Evolutionary conservation across 2,113 vertebrate species (phyloP).

Genomic region (Collichthys lucidus): DNA sequence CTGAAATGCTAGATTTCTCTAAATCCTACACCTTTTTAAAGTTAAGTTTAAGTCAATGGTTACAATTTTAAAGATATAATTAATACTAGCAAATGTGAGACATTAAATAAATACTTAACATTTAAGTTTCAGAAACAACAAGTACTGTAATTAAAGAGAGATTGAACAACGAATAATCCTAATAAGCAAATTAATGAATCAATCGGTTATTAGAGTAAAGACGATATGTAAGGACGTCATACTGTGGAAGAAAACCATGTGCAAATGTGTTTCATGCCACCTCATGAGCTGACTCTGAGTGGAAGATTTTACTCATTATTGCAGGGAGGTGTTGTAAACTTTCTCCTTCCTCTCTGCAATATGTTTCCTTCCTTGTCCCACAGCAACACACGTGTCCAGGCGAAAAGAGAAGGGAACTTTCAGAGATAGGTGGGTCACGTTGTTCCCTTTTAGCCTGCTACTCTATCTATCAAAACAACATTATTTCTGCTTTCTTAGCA

Average conservation of each 20-base stretch:
- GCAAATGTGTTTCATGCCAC: not conserved
- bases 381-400: constrained; percentile 49
- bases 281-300: not conserved
- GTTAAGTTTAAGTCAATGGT: not conserved
- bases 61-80: not conserved
- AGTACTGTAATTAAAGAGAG: not conserved
- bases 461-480: not conserved
- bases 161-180: not conserved
- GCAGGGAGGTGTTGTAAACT: constrained; percentile 63
- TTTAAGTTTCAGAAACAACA: not conserved
- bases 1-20: too few relatives aligned
- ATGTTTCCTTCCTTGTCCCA: constrained; percentile 76
- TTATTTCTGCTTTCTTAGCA: not conserved
- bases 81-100: not conserved
- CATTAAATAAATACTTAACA: not conserved
- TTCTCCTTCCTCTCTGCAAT: constrained; percentile 72
- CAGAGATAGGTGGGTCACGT: constrained; percentile 27
- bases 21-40: too few relatives aligned
- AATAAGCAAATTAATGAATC: not conserved
- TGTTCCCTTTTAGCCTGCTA: not conserved
- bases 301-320: constrained; percentile 51
- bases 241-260: constrained; percentile 36
- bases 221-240: not conserved
- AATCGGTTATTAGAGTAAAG: not conserved
- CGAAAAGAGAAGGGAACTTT: constrained; percentile 39